A percentile compares a stretch with the other conserved stretches of the same genome.
Conservation (phyloP, 2,797 vertebrate species). For the Myotis planiceps region DNA sequence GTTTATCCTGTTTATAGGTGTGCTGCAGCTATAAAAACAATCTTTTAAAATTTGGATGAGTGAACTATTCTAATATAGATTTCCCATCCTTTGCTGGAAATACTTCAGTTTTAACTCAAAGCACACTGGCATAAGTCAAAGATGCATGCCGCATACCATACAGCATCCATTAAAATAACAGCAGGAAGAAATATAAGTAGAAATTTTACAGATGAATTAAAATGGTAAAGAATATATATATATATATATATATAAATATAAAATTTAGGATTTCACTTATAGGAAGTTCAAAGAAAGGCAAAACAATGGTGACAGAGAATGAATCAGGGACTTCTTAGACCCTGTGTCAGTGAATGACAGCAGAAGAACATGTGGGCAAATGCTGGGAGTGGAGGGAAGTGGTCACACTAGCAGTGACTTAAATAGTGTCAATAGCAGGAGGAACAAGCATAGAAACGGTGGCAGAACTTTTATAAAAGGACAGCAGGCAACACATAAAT, state of each 20-base stretch:
- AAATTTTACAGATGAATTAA: not conserved
- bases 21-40: not conserved
- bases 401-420: rapidly evolving
- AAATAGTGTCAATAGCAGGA: rapidly evolving
- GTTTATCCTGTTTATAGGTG: not conserved
- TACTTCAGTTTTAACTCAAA: not conserved
- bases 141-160: not conserved
- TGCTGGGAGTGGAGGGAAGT: not conserved
- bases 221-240: not conserved
- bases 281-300: not conserved
- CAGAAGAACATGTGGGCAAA: not conserved
- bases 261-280: not conserved
- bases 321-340: not conserved
- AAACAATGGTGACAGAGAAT: not conserved
- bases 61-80: not conserved
- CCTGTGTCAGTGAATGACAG: not conserved
- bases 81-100: not conserved
- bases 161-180: not conserved
- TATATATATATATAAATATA: too few species aligned
- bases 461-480: not conserved
- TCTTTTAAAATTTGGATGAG: not conserved
- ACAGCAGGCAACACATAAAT: not conserved
- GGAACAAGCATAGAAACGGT: rapidly evolving
- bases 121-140: not conserved
- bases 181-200: not conserved